Percentiles rank a stretch among this genome's conserved stretches.
Evolutionary conservation across 2,888 invertebrate genomes (phyloP).

Genomic region (Agrotis clavis): DNA sequence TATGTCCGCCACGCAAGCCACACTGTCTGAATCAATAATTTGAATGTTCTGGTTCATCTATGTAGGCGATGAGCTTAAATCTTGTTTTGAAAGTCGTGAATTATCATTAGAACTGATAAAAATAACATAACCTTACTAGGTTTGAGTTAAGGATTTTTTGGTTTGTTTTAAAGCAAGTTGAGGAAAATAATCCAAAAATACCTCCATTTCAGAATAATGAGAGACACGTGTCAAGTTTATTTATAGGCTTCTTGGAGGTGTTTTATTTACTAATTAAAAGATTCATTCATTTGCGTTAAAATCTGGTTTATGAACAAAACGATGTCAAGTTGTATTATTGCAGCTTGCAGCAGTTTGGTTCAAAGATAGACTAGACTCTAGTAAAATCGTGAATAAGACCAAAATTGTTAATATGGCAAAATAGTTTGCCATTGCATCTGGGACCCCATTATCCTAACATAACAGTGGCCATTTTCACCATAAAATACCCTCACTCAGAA

Average conservation of each 20-base stretch:
- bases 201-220: no score
- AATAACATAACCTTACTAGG: background rate
- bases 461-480: slow-evolving; percentile 1
- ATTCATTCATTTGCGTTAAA: no score
- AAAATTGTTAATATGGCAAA: background rate
- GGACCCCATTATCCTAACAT: slow-evolving; percentile 15
- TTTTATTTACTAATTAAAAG: no score
- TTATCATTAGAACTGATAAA: background rate
- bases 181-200: background rate
- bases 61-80: background rate
- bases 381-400: background rate
- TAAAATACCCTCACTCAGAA: slow-evolving; percentile 33
- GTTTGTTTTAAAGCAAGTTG: background rate
- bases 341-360: no score
- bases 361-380: no score
- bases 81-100: background rate
- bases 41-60: slow-evolving; percentile 6
- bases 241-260: background rate
- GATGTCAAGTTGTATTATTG: background rate
- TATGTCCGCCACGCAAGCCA: slow-evolving; percentile 35
- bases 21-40: slow-evolving; percentile 43
- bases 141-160: background rate
- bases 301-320: background rate
- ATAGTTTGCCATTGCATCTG: slow-evolving; percentile 8
- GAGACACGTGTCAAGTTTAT: background rate